Evolutionary conservation across 2,797 vertebrate species (phyloP).

Genomic region (Glossophaga mutica): DNA sequence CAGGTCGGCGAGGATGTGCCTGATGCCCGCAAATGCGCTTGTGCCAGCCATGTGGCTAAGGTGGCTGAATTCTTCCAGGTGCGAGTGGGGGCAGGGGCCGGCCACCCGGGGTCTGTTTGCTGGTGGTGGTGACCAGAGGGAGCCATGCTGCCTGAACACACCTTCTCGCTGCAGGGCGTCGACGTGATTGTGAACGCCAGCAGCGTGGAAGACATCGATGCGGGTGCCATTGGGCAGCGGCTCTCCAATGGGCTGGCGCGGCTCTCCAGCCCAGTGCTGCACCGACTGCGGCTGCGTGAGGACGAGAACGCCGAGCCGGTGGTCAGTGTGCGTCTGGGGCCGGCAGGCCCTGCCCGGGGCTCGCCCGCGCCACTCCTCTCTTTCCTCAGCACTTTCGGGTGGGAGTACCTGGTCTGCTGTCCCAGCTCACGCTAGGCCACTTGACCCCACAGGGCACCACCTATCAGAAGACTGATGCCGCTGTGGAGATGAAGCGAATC

Average conservation of each 20-base stretch:
- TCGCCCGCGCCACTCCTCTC: neutral
- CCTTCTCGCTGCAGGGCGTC: slow-evolving; percentile 85
- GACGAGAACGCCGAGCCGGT: slow-evolving; percentile 90
- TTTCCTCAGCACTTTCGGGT: neutral
- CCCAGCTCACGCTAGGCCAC: neutral
- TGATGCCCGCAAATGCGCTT: slow-evolving; percentile 95
- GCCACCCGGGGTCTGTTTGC: neutral
- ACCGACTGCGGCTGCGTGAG: slow-evolving; percentile 90
- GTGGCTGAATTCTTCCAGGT: slow-evolving; percentile 98
- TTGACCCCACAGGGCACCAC: slow-evolving; percentile 89
- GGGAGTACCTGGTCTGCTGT: neutral
- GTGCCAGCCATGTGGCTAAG: slow-evolving; percentile 96
- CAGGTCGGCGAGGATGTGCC: slow-evolving; percentile 98
- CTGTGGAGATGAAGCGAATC: slow-evolving; percentile 97
- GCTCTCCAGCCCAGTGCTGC: slow-evolving; percentile 92
- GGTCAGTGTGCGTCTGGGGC: slow-evolving; percentile 81
- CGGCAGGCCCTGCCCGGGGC: neutral
- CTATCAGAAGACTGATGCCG: slow-evolving; percentile 96
- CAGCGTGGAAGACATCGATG: slow-evolving; percentile 96
- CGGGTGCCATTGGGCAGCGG: slow-evolving; percentile 92
- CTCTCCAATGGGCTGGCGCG: slow-evolving; percentile 91
- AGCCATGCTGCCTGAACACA: neutral
- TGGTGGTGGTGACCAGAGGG: neutral
- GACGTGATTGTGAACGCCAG: slow-evolving; percentile 95
- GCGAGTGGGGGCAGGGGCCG: neutral